Percentiles rank a stretch among this genome's conserved stretches.
phyloP scores from a whole-genome alignment of 2,113 vertebrate species.

The Natator depressus region DNA sequence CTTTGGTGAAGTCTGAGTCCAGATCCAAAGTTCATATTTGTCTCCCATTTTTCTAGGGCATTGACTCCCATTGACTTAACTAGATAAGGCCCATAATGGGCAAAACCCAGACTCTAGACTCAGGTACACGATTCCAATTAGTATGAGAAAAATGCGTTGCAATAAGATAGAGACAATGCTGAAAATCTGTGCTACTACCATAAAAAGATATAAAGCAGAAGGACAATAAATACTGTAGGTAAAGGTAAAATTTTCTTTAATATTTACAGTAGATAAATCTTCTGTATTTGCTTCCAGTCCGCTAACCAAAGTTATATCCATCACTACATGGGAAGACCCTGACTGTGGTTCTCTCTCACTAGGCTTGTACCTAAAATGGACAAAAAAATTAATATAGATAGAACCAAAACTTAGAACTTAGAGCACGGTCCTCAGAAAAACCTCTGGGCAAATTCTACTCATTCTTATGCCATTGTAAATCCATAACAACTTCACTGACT shows the following conservation, averaged over 20 bases:
- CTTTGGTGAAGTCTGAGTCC: background rate
- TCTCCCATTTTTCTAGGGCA: background rate
- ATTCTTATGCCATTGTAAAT: background rate
- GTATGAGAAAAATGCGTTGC: background rate
- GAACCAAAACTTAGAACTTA: background rate
- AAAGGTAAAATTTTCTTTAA: background rate
- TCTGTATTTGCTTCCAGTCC: slow-evolving; percentile 83
- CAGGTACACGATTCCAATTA: background rate
- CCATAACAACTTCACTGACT: background rate
- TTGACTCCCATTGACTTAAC: background rate
- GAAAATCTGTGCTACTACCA: background rate
- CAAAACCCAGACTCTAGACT: background rate
- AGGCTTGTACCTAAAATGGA: slow-evolving; percentile 83
- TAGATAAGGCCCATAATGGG: background rate
- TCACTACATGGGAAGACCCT: slow-evolving; percentile 85
- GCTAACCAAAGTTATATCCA: slow-evolving; percentile 91
- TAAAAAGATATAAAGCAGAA: background rate
- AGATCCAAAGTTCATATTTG: background rate
- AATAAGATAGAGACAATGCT: background rate
- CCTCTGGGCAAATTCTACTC: background rate
- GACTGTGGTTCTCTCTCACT: slow-evolving; percentile 62
- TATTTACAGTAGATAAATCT: slow-evolving; percentile 84
- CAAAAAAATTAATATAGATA: background rate
- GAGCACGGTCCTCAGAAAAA: background rate
- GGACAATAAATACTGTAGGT: background rate